phyloP scores from a whole-genome alignment of 1,140 invertebrate species.

The Paraescarpia echinospica region DNA sequence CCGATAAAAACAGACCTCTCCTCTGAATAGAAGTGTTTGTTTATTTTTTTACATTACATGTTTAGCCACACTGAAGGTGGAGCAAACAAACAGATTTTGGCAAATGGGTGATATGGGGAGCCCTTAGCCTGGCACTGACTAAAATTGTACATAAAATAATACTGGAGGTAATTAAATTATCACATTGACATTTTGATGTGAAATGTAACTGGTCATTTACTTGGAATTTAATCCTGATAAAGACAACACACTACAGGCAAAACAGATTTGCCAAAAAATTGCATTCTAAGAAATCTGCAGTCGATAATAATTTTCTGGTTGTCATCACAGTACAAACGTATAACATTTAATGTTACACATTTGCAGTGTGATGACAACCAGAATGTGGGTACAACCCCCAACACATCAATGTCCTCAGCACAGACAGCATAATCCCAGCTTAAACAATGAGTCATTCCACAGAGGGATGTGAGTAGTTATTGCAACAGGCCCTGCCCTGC shows the following conservation, averaged over 20 bases:
- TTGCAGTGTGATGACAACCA: not conserved
- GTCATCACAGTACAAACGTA: too few relatives aligned
- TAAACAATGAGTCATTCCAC: not conserved
- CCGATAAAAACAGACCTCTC: not conserved
- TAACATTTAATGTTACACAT: not conserved
- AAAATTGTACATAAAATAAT: too few relatives aligned
- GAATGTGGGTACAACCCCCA: not conserved
- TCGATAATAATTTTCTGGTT: too few relatives aligned
- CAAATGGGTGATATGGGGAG: too few relatives aligned
- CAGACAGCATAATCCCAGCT: not conserved
- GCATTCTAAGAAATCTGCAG: not conserved
- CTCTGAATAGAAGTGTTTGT: too few relatives aligned
- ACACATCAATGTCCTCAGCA: not conserved
- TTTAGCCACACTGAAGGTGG: too few relatives aligned
- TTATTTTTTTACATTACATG: too few relatives aligned
- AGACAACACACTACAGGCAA: not conserved
- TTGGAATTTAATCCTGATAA: not conserved
- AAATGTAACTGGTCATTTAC: not conserved
- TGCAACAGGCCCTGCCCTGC: not conserved
- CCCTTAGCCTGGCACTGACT: too few relatives aligned
- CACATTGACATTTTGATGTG: too few relatives aligned
- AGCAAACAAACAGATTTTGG: too few relatives aligned
- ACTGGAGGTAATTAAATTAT: too few relatives aligned
- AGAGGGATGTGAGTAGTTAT: not conserved
- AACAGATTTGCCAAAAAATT: not conserved